phyloP scores from a whole-genome alignment of 1,140 invertebrate species.

The Drosophila hydei region DNA sequence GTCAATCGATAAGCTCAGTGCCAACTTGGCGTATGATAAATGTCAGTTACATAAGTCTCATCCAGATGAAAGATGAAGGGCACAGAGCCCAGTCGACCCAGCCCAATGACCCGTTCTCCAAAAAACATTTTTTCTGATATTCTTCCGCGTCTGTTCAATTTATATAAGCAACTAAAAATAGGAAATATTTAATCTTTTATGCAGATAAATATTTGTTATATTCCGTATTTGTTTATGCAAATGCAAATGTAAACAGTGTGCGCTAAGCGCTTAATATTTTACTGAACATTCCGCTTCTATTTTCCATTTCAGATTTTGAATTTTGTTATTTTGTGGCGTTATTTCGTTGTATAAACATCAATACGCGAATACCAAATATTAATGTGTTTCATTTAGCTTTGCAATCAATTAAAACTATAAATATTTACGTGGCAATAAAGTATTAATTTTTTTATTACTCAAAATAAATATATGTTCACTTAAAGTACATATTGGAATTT shows the following conservation, averaged over 20 bases:
- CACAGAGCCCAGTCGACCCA: constrained; percentile 18
- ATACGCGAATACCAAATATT: not conserved
- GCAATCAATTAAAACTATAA: not conserved
- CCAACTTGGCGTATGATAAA: constrained; percentile 51
- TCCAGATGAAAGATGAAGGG: constrained; percentile 20
- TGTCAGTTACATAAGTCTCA: constrained; percentile 46
- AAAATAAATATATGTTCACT: not conserved
- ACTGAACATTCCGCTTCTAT: constrained; percentile 3
- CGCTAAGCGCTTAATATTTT: constrained; percentile 33
- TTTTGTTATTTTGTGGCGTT: not conserved
- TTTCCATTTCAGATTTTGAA: not conserved
- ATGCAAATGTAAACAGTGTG: constrained; percentile 41
- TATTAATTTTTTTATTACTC: not conserved
- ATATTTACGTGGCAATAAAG: not conserved
- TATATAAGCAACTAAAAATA: constrained; percentile 13
- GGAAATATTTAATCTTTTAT: constrained; percentile 20
- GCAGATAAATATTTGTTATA: constrained; percentile 46
- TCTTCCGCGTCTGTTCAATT: constrained; percentile 35
- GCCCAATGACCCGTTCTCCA: constrained; percentile 32
- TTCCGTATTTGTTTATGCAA: constrained; percentile 58
- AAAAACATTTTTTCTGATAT: constrained; percentile 47
- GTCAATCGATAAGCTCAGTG: constrained; percentile 44
- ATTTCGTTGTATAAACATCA: not conserved
- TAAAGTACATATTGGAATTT: no score
- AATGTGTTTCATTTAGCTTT: not conserved